Evolutionary conservation across 2,113 vertebrate genomes (phyloP).

Genomic region (Craseonycteris thonglongyai): DNA sequence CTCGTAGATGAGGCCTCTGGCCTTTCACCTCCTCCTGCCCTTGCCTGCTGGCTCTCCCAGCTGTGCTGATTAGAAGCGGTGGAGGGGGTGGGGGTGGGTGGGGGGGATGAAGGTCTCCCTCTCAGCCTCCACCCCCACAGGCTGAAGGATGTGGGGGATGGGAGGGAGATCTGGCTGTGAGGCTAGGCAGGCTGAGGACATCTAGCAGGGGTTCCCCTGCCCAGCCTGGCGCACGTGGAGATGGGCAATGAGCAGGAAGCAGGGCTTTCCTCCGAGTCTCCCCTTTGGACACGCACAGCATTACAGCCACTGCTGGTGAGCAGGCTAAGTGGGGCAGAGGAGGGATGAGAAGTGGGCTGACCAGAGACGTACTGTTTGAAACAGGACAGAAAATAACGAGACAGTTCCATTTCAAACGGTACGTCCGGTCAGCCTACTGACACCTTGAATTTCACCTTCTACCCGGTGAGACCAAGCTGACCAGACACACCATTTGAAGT

Average conservation of each 20-base stretch:
- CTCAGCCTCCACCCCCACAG: accelerated
- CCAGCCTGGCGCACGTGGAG: not conserved
- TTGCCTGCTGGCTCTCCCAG: conserved; percentile 55
- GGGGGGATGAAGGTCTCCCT: not conserved
- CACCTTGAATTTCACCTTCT: no score
- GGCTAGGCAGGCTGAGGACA: not conserved
- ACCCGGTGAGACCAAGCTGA: no score
- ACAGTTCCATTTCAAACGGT: no score
- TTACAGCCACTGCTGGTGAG: not conserved
- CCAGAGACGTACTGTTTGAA: no score
- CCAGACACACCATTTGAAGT: no score
- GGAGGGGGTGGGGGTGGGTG: no score
- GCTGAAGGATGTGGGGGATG: not conserved
- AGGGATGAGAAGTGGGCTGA: not conserved
- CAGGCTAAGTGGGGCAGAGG: no score
- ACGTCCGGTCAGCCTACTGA: no score
- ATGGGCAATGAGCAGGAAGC: not conserved
- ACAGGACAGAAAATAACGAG: no score
- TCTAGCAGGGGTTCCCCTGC: not conserved
- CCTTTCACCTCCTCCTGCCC: conserved; percentile 75
- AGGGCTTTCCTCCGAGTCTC: not conserved
- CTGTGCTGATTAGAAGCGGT: conserved; percentile 58
- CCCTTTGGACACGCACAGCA: accelerated
- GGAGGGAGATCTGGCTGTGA: not conserved
- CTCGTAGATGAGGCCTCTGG: conserved; percentile 70